phyloP scores from a whole-genome alignment of 2,888 invertebrate species.

The Itoplectis maculator region DNA sequence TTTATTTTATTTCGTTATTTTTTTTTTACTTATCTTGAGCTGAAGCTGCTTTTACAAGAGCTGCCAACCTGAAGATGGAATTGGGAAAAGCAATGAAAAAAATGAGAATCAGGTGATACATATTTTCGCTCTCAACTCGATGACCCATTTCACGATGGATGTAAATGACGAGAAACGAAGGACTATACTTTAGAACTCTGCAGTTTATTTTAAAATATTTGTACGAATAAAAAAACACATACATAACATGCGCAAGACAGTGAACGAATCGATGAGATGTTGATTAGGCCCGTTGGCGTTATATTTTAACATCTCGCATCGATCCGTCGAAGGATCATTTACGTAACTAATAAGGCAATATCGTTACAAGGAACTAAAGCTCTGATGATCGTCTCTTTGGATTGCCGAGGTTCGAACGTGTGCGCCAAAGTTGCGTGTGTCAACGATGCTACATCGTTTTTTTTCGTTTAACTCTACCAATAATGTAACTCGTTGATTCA shows the following conservation, averaged over 20 bases:
- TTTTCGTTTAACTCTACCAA: conserved; percentile 19
- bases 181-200: conserved; percentile 63
- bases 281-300: conserved; percentile 50
- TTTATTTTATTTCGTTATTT: neutral
- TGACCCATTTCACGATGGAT: neutral
- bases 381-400: conserved; percentile 57
- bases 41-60: neutral
- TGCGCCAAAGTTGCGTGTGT: conserved; percentile 51
- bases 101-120: neutral
- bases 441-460: conserved; percentile 18
- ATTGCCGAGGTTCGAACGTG: conserved; percentile 37
- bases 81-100: neutral
- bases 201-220: conserved; percentile 83
- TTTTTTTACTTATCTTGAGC: neutral
- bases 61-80: no score
- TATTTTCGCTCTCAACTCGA: neutral
- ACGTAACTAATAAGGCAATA: conserved; percentile 72
- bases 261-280: conserved; percentile 65
- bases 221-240: conserved; percentile 83
- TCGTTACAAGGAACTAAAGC: conserved; percentile 74
- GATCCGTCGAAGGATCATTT: conserved; percentile 68
- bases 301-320: conserved; percentile 49
- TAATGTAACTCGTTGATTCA: conserved; percentile 36
- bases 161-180: conserved; percentile 7
- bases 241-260: conserved; percentile 81